A percentile compares a stretch with the other conserved stretches of the same genome.
Conservation (phyloP, 2,113 vertebrate species). For the Uria lomvia region DNA sequence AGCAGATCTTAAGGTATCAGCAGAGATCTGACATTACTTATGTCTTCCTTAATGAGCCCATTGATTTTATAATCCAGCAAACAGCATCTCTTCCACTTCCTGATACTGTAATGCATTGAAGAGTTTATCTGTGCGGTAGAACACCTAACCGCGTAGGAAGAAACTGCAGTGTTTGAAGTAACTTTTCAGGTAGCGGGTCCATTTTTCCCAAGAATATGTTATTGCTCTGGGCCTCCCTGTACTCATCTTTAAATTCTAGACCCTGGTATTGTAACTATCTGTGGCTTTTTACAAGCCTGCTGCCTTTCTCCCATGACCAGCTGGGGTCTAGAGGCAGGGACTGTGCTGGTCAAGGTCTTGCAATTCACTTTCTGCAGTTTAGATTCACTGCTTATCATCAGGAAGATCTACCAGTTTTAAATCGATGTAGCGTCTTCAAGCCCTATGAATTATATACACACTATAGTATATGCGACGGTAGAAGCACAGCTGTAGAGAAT, state of each 20-base stretch:
- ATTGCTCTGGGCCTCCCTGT: background rate
- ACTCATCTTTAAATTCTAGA: background rate
- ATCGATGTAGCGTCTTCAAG: background rate
- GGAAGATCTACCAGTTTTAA: background rate
- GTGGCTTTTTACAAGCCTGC: background rate
- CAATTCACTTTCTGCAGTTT: background rate
- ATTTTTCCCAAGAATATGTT: background rate
- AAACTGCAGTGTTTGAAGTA: background rate
- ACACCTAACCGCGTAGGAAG: background rate
- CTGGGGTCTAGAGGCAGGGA: background rate
- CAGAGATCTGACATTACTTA: constrained; percentile 1
- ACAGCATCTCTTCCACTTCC: background rate
- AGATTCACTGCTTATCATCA: background rate
- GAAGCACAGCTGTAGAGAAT: background rate
- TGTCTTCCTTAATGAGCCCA: background rate
- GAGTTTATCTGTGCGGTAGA: background rate
- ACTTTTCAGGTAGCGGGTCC: background rate
- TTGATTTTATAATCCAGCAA: constrained; percentile 1
- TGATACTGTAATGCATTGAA: background rate
- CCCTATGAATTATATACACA: background rate
- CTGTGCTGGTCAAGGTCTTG: background rate
- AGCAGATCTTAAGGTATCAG: constrained; percentile 13
- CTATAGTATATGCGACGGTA: background rate
- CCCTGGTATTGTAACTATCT: background rate
- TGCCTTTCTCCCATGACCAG: background rate